A percentile compares a stretch with the other conserved stretches of the same genome.
Evolutionary conservation across 2,888 invertebrate genomes (phyloP).

Genomic region (Pardosa pseudoannulata): DNA sequence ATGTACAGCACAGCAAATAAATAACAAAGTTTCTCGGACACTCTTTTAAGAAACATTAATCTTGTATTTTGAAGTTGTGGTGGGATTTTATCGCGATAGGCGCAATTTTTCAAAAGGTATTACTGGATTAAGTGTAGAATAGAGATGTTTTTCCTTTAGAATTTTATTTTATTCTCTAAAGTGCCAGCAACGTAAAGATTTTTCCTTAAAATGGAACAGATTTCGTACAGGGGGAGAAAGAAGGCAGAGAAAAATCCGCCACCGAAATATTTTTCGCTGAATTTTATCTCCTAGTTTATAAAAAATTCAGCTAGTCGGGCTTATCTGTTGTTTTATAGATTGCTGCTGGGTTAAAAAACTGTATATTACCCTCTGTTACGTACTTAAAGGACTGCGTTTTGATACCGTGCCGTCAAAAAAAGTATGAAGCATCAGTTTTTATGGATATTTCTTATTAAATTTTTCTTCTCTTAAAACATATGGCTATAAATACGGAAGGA

Average conservation of each 20-base stretch:
- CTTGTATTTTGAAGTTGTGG: conserved; percentile 68
- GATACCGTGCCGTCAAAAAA: background rate
- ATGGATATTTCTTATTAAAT: background rate
- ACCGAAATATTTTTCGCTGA: background rate
- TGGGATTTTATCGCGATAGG: conserved; percentile 52
- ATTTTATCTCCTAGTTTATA: conserved; percentile 9
- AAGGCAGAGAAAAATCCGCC: background rate
- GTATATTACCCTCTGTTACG: background rate
- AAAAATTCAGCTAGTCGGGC: background rate
- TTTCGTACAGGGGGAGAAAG: background rate
- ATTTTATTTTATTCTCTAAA: conserved; percentile 26
- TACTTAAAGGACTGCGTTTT: background rate
- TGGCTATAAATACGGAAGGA: too few species aligned
- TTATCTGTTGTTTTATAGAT: conserved; percentile 8
- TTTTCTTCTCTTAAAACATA: too few species aligned
- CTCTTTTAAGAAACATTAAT: conserved; percentile 71
- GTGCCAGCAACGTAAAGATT: conserved; percentile 25
- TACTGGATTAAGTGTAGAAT: conserved; percentile 62
- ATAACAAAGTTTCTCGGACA: conserved; percentile 46
- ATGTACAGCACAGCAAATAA: conserved; percentile 40
- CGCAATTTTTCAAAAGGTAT: conserved; percentile 69
- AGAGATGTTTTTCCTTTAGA: conserved; percentile 13
- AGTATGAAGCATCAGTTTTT: background rate
- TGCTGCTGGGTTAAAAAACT: background rate
- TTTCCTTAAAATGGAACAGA: conserved; percentile 19